phyloP scores from a whole-genome alignment of 2,797 vertebrate genomes.

The Bradypodion pumilum region DNA sequence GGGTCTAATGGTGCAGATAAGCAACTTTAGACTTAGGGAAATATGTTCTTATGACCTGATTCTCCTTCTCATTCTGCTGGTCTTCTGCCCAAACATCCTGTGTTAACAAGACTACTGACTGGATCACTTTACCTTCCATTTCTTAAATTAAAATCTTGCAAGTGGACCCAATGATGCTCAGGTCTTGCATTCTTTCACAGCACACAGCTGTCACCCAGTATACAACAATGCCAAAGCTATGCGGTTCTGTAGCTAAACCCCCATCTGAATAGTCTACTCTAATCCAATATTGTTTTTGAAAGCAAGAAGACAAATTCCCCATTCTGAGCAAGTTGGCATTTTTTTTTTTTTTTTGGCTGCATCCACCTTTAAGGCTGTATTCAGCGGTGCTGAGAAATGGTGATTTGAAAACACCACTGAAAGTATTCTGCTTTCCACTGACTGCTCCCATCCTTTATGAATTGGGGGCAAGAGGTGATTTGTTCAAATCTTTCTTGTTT shows the following conservation, averaged over 20 bases:
- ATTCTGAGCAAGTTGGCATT: neutral
- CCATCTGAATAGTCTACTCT: neutral
- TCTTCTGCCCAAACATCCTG: neutral
- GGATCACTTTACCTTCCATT: neutral
- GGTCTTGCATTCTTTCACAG: neutral
- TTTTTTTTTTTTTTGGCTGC: neutral
- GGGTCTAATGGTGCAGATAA: neutral
- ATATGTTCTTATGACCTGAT: neutral
- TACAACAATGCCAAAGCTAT: neutral
- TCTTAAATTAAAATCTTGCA: neutral
- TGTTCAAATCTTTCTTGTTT: conserved; percentile 12
- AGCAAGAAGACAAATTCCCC: neutral
- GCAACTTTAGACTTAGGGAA: neutral
- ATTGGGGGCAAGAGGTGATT: conserved; percentile 25
- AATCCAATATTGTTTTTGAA: conserved; percentile 7
- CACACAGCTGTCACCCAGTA: neutral
- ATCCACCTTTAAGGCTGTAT: neutral
- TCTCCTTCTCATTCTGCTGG: neutral
- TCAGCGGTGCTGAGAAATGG: neutral
- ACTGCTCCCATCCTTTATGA: neutral
- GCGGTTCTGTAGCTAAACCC: neutral
- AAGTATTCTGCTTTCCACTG: neutral
- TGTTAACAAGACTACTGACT: neutral
- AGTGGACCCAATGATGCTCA: too few relatives aligned
- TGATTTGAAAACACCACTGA: neutral